Evolutionary conservation across 2,888 invertebrate species (phyloP), one percentile per base, ranked within the genome.

Genomic region (Chrysolina oricalcia): DNA sequence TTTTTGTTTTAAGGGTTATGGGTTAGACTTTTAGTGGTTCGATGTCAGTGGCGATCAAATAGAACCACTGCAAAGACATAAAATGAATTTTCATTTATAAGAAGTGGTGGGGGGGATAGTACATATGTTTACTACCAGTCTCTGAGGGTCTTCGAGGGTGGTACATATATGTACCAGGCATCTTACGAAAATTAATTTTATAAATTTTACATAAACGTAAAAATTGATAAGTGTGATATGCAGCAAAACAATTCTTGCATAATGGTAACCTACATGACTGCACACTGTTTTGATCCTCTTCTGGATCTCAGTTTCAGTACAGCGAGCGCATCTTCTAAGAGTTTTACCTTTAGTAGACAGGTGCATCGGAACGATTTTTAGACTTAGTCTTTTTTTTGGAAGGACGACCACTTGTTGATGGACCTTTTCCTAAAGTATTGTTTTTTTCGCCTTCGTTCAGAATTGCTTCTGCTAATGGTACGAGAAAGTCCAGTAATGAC

Each of bases 401-500:
- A 68, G 68, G 53, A 70, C 70, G 48, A 46, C 59, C 62, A 59
- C 62, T 70, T 70, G 62, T 70, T 59, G 70, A 62, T 70, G 59
- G 70, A 62, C 63, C 48, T 70, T 62, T 70, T 70, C 59, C 63
- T 70, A 70, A 59, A 66, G 69, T 63, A 19, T n/a, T 40, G 15
- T 64, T 64, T 64, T 64, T 64, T 43, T 41, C 10, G 19, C 64
- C 41, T 40, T 64, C 64, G 40, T 21, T 40, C 11, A 64, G 40
- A 64, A 64, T 41, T 64, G 64, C 40, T 64, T 64, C 41, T 9
- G 53, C 53, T 13, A 53, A 53, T 21, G 21, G 21, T 21, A 23
- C 23, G 21, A 53, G 53, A 21, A 53, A 53, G 21, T 53, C 53
- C 10, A 53, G 53, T 19, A 53, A 53, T 19, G 53, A 15, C 15